Evolutionary conservation across 2,113 vertebrate species (phyloP).

Genomic region (Lagopus muta): DNA sequence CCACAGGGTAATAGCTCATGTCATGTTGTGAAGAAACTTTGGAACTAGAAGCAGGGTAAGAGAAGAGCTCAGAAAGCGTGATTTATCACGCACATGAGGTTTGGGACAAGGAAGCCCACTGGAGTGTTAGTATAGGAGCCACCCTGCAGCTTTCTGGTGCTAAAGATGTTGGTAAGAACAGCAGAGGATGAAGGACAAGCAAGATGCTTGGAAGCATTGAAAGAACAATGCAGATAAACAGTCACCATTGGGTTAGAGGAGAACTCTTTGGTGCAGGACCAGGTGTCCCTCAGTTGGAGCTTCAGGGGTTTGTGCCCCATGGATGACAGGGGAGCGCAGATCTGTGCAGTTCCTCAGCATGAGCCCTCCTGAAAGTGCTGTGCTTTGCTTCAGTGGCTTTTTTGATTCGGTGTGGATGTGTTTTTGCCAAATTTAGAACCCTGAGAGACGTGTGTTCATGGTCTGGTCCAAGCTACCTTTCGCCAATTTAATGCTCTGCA

Average conservation of each 20-base stretch:
- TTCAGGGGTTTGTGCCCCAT: background rate
- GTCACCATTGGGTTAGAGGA: background rate
- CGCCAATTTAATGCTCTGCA: background rate
- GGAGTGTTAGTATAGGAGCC: background rate
- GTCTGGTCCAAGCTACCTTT: background rate
- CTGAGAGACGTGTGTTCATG: fast-evolving
- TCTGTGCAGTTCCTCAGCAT: background rate
- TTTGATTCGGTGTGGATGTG: background rate
- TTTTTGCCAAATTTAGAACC: background rate
- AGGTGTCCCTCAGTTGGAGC: background rate
- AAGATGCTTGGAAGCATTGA: background rate
- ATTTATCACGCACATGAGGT: fast-evolving
- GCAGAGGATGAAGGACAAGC: background rate
- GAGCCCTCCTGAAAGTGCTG: background rate
- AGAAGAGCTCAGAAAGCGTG: background rate
- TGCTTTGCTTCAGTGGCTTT: background rate
- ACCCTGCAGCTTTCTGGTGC: background rate
- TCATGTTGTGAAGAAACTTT: background rate
- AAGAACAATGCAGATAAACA: background rate
- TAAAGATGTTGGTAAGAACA: background rate
- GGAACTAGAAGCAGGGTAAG: background rate
- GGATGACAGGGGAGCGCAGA: background rate
- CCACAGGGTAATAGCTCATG: background rate
- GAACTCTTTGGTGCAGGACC: background rate
- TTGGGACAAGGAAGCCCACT: background rate